Evolutionary conservation across 2,888 invertebrate species (phyloP).

Genomic region (Axea sp.): DNA sequence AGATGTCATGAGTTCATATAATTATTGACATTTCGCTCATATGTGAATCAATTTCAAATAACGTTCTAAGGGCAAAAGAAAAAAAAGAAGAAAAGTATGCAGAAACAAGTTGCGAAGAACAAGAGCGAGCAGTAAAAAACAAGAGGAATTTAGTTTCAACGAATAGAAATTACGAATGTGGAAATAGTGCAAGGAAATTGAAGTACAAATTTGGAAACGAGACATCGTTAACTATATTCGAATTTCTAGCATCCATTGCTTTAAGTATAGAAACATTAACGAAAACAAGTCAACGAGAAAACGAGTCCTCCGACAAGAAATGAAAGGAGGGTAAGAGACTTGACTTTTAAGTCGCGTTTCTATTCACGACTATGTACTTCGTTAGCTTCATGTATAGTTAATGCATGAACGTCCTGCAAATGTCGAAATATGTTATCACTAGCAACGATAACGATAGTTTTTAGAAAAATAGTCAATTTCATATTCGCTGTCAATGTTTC

Average conservation of each 20-base stretch:
- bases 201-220: slow-evolving; percentile 40
- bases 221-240: slow-evolving; percentile 26
- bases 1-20: neutral
- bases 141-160: too few relatives aligned
- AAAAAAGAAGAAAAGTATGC: too few relatives aligned
- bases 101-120: too few relatives aligned
- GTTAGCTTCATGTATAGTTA: slow-evolving; percentile 60
- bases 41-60: too few relatives aligned
- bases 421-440: slow-evolving; percentile 20
- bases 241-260: slow-evolving; percentile 21
- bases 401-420: slow-evolving; percentile 22
- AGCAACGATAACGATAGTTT: slow-evolving; percentile 10
- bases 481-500: too few relatives aligned
- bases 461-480: too few relatives aligned
- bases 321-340: slow-evolving; percentile 62
- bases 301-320: slow-evolving; percentile 62
- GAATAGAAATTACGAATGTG: too few relatives aligned
- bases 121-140: too few relatives aligned
- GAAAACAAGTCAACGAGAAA: slow-evolving; percentile 54
- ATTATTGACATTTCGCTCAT: neutral
- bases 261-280: slow-evolving; percentile 38
- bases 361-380: slow-evolving; percentile 67
- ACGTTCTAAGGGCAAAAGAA: too few relatives aligned
- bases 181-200: neutral
- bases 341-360: slow-evolving; percentile 66